Percentiles rank a stretch among this genome's conserved stretches.
These are phyloP conservation scores for Rattus rattus DNA, from an alignment of 2,113 vertebrate species.

Conservation along the genomic window DNA sequence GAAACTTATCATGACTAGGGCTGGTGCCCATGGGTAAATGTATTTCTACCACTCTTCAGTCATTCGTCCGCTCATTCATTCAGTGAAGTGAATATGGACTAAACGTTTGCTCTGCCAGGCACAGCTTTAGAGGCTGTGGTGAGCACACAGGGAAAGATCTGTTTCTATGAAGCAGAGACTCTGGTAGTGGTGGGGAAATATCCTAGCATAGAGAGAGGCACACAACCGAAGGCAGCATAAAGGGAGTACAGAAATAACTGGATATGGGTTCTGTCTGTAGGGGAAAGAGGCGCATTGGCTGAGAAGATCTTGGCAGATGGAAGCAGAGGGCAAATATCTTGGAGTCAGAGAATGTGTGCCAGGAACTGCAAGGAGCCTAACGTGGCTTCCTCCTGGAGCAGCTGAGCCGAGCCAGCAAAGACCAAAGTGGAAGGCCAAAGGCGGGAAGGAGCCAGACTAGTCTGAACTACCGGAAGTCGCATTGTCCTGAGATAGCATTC, in stretches of 20 bases:
- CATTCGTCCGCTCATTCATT: not conserved
- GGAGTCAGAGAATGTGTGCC: not conserved
- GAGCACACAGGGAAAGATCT: not conserved
- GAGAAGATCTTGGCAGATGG: not conserved
- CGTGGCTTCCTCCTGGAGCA: not conserved
- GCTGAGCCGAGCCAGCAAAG: not conserved
- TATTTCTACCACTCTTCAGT: not conserved
- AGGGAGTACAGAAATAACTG: not conserved
- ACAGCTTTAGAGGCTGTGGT: not conserved
- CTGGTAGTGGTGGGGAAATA: not conserved
- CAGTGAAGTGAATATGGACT: not conserved
- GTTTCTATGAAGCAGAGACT: not conserved
- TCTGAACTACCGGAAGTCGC: not conserved
- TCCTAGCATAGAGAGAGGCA: not conserved
- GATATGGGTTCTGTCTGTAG: not conserved
- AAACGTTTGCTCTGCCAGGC: not conserved
- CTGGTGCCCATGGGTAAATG: not conserved
- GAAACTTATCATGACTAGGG: not conserved
- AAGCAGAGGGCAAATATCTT: not conserved
- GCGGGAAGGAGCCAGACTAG: not conserved
- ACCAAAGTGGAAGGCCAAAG: not conserved
- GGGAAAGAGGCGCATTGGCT: not conserved
- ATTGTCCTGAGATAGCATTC: not conserved
- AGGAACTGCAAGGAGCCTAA: not conserved
- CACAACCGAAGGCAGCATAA: not conserved